These are phyloP conservation scores for Euthynnus affinis DNA, from an alignment of 2,797 vertebrate genomes.

Conservation along the genomic window DNA sequence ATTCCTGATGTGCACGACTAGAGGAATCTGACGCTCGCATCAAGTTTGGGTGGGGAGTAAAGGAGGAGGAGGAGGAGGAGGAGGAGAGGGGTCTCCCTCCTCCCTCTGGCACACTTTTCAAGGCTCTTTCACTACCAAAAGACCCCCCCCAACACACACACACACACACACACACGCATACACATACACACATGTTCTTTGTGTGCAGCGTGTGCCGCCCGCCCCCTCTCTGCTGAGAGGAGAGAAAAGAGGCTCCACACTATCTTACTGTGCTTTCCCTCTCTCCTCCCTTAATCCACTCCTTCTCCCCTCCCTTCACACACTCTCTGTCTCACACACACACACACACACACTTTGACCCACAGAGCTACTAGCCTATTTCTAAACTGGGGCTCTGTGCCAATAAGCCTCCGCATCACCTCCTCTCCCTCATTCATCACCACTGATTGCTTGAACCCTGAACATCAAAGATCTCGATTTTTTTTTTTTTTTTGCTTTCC, in stretches of 20 bases:
- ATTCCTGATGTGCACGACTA: slow-evolving; percentile 58
- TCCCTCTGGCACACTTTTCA: slow-evolving; percentile 54
- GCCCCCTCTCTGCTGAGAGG: slow-evolving; percentile 2
- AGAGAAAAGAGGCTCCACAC: slow-evolving; percentile 36
- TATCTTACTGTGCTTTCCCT: slow-evolving; percentile 45
- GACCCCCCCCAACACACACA: slow-evolving; percentile 27
- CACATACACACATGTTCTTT: slow-evolving; percentile 44
- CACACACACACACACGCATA: slow-evolving; percentile 5
- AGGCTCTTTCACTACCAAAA: slow-evolving; percentile 30
- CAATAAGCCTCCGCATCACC: slow-evolving; percentile 44
- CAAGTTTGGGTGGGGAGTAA: not conserved
- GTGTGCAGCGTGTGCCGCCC: slow-evolving; percentile 62
- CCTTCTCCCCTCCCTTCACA: not conserved
- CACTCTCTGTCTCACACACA: slow-evolving; percentile 1
- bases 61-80: too few relatives aligned
- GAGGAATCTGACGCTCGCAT: slow-evolving; percentile 44
- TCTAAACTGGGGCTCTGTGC: slow-evolving; percentile 23
- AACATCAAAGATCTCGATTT: slow-evolving; percentile 57
- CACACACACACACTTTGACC: slow-evolving; percentile 13
- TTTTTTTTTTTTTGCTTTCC: slow-evolving; percentile 35
- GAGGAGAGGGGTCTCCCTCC: not conserved
- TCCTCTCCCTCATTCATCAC: slow-evolving; percentile 54
- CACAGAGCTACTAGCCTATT: slow-evolving; percentile 31
- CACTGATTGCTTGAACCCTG: slow-evolving; percentile 50
- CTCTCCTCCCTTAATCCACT: slow-evolving; percentile 49